Evolutionary conservation across 2,797 vertebrate genomes (phyloP).

Genomic region (Neoniphon sammara): DNA sequence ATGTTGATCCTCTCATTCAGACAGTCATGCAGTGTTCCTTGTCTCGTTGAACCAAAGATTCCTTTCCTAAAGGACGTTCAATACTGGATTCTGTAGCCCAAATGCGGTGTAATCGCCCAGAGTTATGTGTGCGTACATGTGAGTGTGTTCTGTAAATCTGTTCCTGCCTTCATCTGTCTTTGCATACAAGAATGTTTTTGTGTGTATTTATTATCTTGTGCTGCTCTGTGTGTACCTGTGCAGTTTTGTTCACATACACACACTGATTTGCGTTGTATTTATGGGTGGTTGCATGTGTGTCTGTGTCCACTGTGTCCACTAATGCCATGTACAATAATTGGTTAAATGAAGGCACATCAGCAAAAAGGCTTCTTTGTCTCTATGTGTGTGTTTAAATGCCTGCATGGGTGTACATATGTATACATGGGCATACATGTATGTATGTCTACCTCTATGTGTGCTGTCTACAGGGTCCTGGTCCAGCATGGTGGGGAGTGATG

Average conservation of each 20-base stretch:
- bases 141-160: neutral
- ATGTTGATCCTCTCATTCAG: neutral
- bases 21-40: neutral
- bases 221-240: neutral
- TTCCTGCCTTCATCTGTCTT: neutral
- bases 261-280: neutral
- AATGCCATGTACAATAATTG: too few relatives aligned
- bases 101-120: neutral
- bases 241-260: neutral
- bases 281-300: neutral
- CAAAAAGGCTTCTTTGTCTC: too few relatives aligned
- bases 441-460: neutral
- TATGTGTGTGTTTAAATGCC: neutral
- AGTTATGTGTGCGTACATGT: neutral
- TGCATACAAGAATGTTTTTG: neutral
- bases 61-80: neutral
- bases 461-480: slow-evolving; percentile 91
- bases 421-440: neutral
- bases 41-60: neutral
- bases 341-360: neutral
- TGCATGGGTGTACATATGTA: too few relatives aligned
- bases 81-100: neutral
- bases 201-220: neutral
- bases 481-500: slow-evolving; percentile 95
- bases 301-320: too few relatives aligned